Evolutionary conservation across 2,888 invertebrate species (phyloP), one percentile per base, ranked within the genome.

Genomic region (Allophyes oxyacanthae): DNA sequence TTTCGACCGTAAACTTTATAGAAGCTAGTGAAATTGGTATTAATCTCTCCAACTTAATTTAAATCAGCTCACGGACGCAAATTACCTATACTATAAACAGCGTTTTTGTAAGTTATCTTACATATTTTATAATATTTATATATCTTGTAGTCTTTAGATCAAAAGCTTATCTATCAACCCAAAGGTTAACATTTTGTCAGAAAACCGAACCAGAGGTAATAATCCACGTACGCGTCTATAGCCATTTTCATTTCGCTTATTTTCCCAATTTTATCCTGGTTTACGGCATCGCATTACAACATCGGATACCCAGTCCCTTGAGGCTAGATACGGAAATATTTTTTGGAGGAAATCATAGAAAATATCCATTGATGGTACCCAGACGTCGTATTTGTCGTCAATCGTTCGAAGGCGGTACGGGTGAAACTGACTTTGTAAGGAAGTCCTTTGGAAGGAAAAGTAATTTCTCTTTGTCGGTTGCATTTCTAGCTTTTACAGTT

Each of bases 261-360:
- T 65, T 66, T 46, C 49, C 56, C 63, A 57, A 57, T 63, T 65
- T 69, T 59, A 63, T 69, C 46, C 54, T 55, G 59, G 56, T 70
- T 66, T 66, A 57, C 59, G 54, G 40, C 33, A 41, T 54, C 48
- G 43, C 40, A 66, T 70, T 54, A 73, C 64, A 67, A 59, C 64
- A 56, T 61, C 15, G 54, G 49, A 57, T 59, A 42, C 45, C 48
- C 37, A 26, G 20, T 41, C 57, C 48, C 50, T 61, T 46, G 40
- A 14, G 58, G 49, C 48, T 52, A 57, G 43, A 57, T 54, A 57
- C 41, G 41, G 51, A 50, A 56, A 60, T 60, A 60, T 62, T 57
- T 57, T 59, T 64, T 32, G 9, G 38, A 57, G 32, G 32, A 51
- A 60, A 55, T 59, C 52, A 42, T 57, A 63, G 54, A 54, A 57